Conservation (phyloP, 2,797 vertebrate genomes). For the Choloepus didactylus region DNA sequence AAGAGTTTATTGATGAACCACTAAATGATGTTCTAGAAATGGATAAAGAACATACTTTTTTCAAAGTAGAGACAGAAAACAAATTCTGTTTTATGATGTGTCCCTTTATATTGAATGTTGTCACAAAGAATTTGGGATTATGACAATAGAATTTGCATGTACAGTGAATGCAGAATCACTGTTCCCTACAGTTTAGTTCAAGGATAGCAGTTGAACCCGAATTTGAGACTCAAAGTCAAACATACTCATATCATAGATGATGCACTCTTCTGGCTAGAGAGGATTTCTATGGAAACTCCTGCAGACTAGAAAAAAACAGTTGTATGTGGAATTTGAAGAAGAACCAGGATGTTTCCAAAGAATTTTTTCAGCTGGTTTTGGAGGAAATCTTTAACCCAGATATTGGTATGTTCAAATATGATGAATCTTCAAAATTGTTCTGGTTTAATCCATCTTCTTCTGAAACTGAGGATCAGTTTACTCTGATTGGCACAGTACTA, state of each 20-base stretch:
- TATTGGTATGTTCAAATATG: slow-evolving; percentile 99
- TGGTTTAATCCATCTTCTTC: slow-evolving; percentile 75
- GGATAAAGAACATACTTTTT: slow-evolving; percentile 99
- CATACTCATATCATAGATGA: slow-evolving; percentile 99
- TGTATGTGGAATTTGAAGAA: slow-evolving; percentile 99
- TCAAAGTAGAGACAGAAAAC: slow-evolving; percentile 98
- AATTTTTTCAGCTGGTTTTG: slow-evolving; percentile 98
- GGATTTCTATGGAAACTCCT: slow-evolving; percentile 99
- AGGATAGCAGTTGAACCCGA: slow-evolving; percentile 97
- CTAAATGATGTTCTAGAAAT: slow-evolving; percentile 99
- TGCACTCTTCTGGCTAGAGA: slow-evolving; percentile 98
- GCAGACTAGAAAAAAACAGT: slow-evolving; percentile 99
- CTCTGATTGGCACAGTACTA: slow-evolving; percentile 97
- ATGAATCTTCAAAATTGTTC: slow-evolving; percentile 87
- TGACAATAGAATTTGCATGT: slow-evolving; percentile 99
- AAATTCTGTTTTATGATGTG: slow-evolving; percentile 99
- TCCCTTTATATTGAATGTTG: slow-evolving; percentile 96
- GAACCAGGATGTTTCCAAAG: slow-evolving; percentile 99
- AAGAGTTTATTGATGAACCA: slow-evolving; percentile 98
- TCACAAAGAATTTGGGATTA: slow-evolving; percentile 99
- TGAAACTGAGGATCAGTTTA: slow-evolving; percentile 99
- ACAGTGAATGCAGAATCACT: slow-evolving; percentile 98
- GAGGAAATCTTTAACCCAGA: slow-evolving; percentile 99
- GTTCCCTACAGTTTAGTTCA: slow-evolving; percentile 99
- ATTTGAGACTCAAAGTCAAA: slow-evolving; percentile 97